Evolutionary conservation across 2,113 vertebrate species (phyloP).

Genomic region (Acrocephalus kingi): DNA sequence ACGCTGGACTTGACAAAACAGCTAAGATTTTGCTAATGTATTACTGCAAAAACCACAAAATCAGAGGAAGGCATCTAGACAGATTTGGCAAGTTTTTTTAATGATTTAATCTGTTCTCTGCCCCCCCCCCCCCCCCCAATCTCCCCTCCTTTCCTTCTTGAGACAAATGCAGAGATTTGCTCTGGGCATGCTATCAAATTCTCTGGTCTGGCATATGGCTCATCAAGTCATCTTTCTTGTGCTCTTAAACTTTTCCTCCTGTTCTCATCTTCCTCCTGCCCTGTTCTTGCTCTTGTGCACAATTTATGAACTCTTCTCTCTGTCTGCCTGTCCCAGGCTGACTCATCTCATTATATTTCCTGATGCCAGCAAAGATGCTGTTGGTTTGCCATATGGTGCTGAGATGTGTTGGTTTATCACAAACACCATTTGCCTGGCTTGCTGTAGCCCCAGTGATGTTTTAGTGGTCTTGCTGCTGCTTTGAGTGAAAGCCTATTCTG

Average conservation of each 20-base stretch:
- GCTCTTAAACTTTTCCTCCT: conserved; percentile 9
- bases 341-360: background rate
- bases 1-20: background rate
- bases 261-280: background rate
- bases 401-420: background rate
- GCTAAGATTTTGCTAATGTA: background rate
- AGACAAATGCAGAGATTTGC: conserved; percentile 26
- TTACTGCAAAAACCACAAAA: background rate
- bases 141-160: background rate
- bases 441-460: background rate
- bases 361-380: background rate
- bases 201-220: conserved; percentile 26
- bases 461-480: background rate
- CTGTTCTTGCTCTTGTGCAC: background rate
- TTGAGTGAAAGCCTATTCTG: background rate
- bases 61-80: conserved; percentile 22
- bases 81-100: background rate
- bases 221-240: conserved; percentile 8
- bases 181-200: background rate
- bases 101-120: background rate
- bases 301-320: background rate
- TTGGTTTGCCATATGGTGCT: background rate
- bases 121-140: too few species aligned
- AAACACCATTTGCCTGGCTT: background rate
- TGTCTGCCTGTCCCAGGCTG: background rate